These are phyloP conservation scores for Pseudachorutes palmiensis DNA, from an alignment of 1,140 invertebrate genomes.

Conservation along the genomic window DNA sequence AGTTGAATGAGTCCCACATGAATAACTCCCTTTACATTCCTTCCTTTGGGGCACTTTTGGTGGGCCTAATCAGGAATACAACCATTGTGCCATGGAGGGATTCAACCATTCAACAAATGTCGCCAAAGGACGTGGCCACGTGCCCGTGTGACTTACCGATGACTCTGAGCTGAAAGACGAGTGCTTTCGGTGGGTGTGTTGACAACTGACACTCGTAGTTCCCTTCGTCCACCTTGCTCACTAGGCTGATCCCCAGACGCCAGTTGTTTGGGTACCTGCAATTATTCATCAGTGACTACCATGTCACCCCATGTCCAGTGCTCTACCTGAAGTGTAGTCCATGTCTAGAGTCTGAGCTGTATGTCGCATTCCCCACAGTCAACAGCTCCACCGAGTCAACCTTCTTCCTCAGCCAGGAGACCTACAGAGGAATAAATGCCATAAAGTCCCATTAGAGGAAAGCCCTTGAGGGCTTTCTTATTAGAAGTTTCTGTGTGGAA, in stretches of 20 bases:
- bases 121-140: too few relatives aligned
- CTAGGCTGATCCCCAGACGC: constrained; percentile 41
- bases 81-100: too few relatives aligned
- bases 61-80: too few relatives aligned
- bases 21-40: neutral
- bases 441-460: neutral
- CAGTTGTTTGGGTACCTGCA: constrained; percentile 46
- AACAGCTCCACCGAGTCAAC: constrained; percentile 47
- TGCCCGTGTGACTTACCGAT: constrained; percentile 16
- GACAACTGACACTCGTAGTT: constrained; percentile 45
- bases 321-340: constrained; percentile 40
- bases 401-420: constrained; percentile 50
- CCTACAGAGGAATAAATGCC: constrained; percentile 41
- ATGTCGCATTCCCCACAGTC: constrained; percentile 49
- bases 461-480: neutral
- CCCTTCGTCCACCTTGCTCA: constrained; percentile 42
- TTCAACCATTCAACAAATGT: too few relatives aligned
- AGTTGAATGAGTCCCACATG: neutral
- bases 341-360: constrained; percentile 48
- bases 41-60: neutral
- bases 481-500: neutral
- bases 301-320: too few relatives aligned
- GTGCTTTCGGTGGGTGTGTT: constrained; percentile 43
- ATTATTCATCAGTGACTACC: neutral
- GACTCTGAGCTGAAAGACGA: constrained; percentile 15